Evolutionary conservation across 2,888 invertebrate genomes (phyloP).

Genomic region (Nemotelus pantherinus): DNA sequence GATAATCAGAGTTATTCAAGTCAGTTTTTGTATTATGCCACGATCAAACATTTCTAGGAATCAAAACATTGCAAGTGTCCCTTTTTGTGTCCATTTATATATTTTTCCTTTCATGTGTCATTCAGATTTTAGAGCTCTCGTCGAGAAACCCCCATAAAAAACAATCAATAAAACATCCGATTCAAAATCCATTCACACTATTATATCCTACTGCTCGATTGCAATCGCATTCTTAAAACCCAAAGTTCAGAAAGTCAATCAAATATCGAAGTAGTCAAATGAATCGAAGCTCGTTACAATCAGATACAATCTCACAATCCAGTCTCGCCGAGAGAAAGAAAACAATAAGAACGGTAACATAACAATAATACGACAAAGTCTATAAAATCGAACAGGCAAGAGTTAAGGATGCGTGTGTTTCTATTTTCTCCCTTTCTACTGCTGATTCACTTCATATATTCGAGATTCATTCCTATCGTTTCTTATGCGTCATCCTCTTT

Average conservation of each 20-base stretch:
- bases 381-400: constrained; percentile 44
- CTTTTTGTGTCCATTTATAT: too few relatives aligned
- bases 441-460: constrained; percentile 1
- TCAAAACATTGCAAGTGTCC: too few relatives aligned
- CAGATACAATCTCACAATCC: constrained; percentile 45
- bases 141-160: background rate
- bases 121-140: too few relatives aligned
- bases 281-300: constrained; percentile 41
- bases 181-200: constrained; percentile 14
- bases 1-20: too few relatives aligned
- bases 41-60: too few relatives aligned
- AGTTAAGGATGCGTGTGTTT: constrained; percentile 21
- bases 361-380: constrained; percentile 48
- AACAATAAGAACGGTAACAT: background rate
- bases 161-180: background rate
- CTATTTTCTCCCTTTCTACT: constrained; percentile 14
- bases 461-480: constrained; percentile 14
- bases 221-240: background rate
- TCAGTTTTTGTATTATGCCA: too few relatives aligned
- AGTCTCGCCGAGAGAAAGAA: constrained; percentile 18
- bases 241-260: background rate
- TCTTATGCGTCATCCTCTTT: background rate
- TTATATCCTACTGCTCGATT: background rate
- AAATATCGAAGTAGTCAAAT: constrained; percentile 37
- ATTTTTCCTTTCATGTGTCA: too few relatives aligned